These are phyloP conservation scores for Pseudonaja textilis DNA, from an alignment of 2,113 vertebrate species.

Conservation along the genomic window DNA sequence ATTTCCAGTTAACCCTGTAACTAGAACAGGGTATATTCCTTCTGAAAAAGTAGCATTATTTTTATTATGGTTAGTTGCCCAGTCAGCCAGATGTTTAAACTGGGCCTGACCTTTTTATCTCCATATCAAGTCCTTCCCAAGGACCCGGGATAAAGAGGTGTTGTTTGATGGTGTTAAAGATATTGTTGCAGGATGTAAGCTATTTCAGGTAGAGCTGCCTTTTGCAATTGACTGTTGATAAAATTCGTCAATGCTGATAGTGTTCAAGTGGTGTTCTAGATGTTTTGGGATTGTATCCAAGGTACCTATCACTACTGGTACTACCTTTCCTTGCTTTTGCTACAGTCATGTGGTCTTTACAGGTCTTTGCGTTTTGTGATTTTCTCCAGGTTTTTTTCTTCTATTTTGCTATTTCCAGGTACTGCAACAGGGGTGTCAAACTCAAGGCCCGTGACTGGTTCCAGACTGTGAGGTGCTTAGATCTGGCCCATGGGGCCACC, in stretches of 20 bases:
- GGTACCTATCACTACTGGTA: not conserved
- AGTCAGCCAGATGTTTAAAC: not conserved
- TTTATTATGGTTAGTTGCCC: not conserved
- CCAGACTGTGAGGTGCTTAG: too few relatives aligned
- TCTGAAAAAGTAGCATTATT: not conserved
- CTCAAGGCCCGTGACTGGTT: too few relatives aligned
- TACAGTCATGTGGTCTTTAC: not conserved
- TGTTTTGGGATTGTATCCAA: not conserved
- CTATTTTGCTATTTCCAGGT: not conserved
- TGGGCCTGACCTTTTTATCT: not conserved
- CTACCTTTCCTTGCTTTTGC: not conserved
- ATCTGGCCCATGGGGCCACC: too few relatives aligned
- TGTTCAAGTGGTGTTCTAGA: not conserved
- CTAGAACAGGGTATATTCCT: not conserved
- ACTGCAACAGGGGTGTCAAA: too few relatives aligned
- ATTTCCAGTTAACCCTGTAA: not conserved
- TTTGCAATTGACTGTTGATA: not conserved
- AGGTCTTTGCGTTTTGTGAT: not conserved
- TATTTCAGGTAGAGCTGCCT: not conserved
- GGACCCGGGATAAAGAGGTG: not conserved
- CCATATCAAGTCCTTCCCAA: not conserved
- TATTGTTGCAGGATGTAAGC: not conserved
- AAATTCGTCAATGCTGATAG: not conserved
- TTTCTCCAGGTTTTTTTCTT: not conserved
- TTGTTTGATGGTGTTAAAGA: not conserved